Base-by-base conservation (phyloP, 2,113 vertebrate genomes). In the Crotalus viridis region DNA sequence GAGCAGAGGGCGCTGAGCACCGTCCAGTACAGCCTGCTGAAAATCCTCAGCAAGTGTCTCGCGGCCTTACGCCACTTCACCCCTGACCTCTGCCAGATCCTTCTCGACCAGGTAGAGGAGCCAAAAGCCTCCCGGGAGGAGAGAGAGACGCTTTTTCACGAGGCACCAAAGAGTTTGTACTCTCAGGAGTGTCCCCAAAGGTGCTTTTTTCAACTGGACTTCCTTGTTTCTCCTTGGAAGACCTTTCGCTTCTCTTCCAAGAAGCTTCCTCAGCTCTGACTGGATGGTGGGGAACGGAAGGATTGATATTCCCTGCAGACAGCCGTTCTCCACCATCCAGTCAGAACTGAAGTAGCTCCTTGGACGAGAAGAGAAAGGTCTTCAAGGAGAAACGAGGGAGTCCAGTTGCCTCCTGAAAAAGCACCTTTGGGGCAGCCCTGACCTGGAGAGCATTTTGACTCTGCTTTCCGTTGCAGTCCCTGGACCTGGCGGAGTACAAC, bases 81-180 rank as follows among this genome's bases (percentile, higher is more conserved):
- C 74, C 99, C 99, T 0, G 99, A 99, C 46, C 98, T 99, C 97
- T 99, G 99, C 96, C 99, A 99, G 97, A 99, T 99, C 54, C 98
- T 99, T 61, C 97, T 99, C 13, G 99, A 99, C 92, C 99, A 99
- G 99, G 99, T 99, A 94, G 85, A 86, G 85, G 24, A 10, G n/a
- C n/a, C 54, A 57, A 5, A 19, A 5, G 26, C 22, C 85, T 51
- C 22, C 24, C 26, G 10, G 46, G 46, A 48, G 46, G 46, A 46
- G 22, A 9, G 28, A 64, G 61, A 28, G 61, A 10, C 0, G 26
- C 2, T 26, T 64, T 28, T 56, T 64, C 61, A 28, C 0, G 26
- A 15, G n/a, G 4, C 39, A 17, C 7, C 39, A 5, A n/a, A 46
- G 9, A 4, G 39, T 22, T 46, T 8, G 17, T 46, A 4, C 22